Evolutionary conservation across 1,140 invertebrate species (phyloP).

Genomic region (Hylaeus volcanicus): DNA sequence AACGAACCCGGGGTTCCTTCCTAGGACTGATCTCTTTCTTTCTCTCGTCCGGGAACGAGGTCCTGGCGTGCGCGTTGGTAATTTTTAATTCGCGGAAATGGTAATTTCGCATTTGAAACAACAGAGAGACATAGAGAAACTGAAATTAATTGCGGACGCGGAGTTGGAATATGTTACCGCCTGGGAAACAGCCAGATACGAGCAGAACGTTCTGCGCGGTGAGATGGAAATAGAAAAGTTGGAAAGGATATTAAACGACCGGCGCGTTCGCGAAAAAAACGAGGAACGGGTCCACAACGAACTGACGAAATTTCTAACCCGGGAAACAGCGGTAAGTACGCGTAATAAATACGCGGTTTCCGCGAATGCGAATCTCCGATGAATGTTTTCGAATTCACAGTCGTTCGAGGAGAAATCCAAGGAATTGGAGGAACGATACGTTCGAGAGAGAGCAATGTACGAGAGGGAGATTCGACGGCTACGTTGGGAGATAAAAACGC

Average conservation of each 20-base stretch:
- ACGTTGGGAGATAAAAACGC: conserved; percentile 70
- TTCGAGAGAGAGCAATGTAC: conserved; percentile 68
- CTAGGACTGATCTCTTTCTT: too few species aligned
- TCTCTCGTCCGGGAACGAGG: too few species aligned
- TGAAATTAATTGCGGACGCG: conserved; percentile 66
- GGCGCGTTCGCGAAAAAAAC: conserved; percentile 64
- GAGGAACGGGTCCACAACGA: conserved; percentile 65
- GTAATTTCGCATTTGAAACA: conserved; percentile 1
- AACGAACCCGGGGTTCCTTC: too few species aligned
- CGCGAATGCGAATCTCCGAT: too few species aligned
- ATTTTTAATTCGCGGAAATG: not conserved
- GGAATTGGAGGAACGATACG: conserved; percentile 69
- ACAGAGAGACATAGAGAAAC: conserved; percentile 69
- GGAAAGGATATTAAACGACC: conserved; percentile 58
- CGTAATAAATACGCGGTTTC: too few species aligned
- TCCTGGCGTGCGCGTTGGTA: not conserved
- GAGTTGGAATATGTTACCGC: conserved; percentile 68
- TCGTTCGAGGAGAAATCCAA: conserved; percentile 61
- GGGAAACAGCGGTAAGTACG: conserved; percentile 67
- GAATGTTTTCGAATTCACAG: conserved; percentile 57
- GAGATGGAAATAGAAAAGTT: conserved; percentile 63
- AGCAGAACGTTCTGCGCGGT: conserved; percentile 67
- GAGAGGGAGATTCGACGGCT: conserved; percentile 69
- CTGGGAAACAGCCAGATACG: conserved; percentile 71
- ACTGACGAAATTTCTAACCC: conserved; percentile 67